Evolutionary conservation across 2,888 invertebrate species (phyloP), one percentile per base, ranked within the genome.

Genomic region (Drosophila pegasa): DNA sequence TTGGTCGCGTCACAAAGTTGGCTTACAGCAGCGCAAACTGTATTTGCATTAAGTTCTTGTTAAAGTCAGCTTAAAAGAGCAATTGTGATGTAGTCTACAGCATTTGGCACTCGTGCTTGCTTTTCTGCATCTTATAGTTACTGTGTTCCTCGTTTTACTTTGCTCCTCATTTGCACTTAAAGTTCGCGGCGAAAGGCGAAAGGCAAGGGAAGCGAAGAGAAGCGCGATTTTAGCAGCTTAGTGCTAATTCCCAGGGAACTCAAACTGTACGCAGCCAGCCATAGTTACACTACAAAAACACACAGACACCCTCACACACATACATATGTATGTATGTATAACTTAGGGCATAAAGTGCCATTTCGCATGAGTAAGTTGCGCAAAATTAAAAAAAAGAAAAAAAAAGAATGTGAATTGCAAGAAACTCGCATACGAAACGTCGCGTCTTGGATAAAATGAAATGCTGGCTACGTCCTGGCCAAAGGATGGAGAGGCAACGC

Each of bases 341-440:
- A 55, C 68, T 51, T 50, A 60, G 68, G 52, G 69, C 75, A 75
- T 75, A 78, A 78, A 85, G 87, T 84, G 87, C 81, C 78, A 88
- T 84, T 88, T 75, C 78, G 85, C 78, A 78, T 88, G 84, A 77
- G 72, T 83, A 80, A 87, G 68, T 88, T 72, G 69, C 54, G 66
- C 65, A 61, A 88, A 89, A 89, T 89, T 83, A 88, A 88, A 80
- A 83, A 74, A 64, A 88, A 80, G 80, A 74, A 64, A 61, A 25
- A 35, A 14, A 20, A 20, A 31, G 54, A 50, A 50, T 50, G 50
- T 12, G 50, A 78, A 76, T 66, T 81, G 75, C 71, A 80, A 57
- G 71, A 54, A 52, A 57, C 50, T 68, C 51, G 65, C 68, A 63
- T 56, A 58, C 54, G 47, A 41, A 57, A 41, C 27, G 52, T 51